Percentiles rank a stretch among this genome's conserved stretches.
Evolutionary conservation across 2,113 vertebrate species (phyloP).

Genomic region (Alethe diademata): DNA sequence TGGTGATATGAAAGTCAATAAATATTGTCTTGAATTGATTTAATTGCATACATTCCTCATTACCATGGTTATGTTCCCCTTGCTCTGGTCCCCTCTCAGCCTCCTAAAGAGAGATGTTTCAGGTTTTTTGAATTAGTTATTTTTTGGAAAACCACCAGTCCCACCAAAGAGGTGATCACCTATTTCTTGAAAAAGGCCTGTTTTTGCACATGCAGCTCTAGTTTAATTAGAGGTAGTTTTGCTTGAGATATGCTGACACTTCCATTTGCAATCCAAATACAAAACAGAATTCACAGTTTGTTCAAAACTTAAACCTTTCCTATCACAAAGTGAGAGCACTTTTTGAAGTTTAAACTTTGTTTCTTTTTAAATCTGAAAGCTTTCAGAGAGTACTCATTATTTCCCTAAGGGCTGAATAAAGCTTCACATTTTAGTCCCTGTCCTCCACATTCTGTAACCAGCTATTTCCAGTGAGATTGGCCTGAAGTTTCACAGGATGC

Average conservation of each 20-base stretch:
- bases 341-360: background rate
- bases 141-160: background rate
- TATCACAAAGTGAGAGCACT: background rate
- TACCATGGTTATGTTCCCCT: background rate
- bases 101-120: background rate
- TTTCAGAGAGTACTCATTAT: background rate
- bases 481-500: slow-evolving; percentile 30
- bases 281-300: background rate
- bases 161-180: background rate
- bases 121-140: background rate
- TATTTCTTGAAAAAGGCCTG: background rate
- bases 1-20: background rate
- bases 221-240: background rate
- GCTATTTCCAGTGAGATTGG: slow-evolving; percentile 17
- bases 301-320: background rate
- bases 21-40: background rate
- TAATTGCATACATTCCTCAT: background rate
- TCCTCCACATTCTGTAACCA: background rate
- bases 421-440: background rate
- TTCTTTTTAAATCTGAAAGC: background rate
- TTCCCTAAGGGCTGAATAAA: background rate
- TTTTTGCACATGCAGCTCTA: background rate
- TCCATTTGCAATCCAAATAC: background rate
- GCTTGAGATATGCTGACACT: background rate
- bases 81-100: background rate